Conservation (phyloP, 2,113 vertebrate genomes). For the sheep (Ovis aries) region DNA sequence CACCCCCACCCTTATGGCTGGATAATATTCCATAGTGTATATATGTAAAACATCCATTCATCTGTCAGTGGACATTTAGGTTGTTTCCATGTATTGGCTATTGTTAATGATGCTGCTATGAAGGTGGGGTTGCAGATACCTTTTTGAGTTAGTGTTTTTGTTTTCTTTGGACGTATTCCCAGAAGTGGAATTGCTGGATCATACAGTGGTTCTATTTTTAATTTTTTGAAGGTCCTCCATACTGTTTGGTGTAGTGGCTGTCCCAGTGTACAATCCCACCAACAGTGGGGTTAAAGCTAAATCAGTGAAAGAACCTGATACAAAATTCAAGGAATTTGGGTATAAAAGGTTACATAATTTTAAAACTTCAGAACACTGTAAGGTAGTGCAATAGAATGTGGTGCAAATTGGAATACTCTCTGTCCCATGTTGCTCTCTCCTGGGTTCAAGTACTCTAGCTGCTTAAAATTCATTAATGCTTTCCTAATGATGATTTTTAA, state of each 20-base stretch:
- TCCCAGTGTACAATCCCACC: neutral
- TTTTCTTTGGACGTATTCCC: neutral
- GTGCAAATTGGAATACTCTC: neutral
- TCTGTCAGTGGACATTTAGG: neutral
- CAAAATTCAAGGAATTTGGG: neutral
- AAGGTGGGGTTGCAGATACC: neutral
- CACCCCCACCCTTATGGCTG: neutral
- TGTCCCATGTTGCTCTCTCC: neutral
- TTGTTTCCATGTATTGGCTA: neutral
- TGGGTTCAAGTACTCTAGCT: neutral
- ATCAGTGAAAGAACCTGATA: neutral
- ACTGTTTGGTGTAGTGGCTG: neutral
- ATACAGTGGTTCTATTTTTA: neutral
- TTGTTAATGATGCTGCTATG: neutral
- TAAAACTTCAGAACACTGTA: neutral
- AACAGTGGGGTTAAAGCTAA: neutral
- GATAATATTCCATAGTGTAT: neutral
- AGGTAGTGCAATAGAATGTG: neutral
- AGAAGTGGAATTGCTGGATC: neutral
- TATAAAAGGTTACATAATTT: neutral
- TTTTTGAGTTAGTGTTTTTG: neutral
- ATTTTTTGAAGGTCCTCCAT: neutral
- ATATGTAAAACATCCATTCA: neutral
- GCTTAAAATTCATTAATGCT: neutral
- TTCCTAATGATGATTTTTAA: neutral